Percentiles rank a stretch among this genome's conserved stretches.
These are phyloP conservation scores for Pocillopora meandrina DNA, from an alignment of 92 coral and sea anemone species.

Conservation along the genomic window DNA sequence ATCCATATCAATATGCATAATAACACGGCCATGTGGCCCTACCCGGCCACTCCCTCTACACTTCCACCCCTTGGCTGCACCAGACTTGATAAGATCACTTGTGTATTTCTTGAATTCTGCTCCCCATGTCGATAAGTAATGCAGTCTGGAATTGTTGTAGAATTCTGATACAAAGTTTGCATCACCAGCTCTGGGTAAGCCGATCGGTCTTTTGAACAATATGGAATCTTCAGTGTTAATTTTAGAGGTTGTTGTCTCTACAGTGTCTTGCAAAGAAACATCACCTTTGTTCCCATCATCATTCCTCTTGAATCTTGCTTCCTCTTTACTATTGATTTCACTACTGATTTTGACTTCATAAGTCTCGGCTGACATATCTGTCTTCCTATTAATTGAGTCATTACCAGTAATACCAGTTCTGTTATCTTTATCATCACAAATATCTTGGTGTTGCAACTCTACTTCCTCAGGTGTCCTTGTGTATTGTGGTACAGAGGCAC, in stretches of 20 bases:
- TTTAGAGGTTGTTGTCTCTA: conserved; percentile 11
- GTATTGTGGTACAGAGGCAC: neutral
- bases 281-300: neutral
- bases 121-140: conserved; percentile 94
- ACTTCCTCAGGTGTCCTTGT: conserved; percentile 1
- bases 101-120: conserved; percentile 92
- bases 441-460: neutral
- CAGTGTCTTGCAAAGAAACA: neutral
- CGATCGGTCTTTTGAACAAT: neutral
- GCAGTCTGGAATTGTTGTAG: conserved; percentile 92
- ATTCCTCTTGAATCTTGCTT: neutral
- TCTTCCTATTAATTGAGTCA: neutral
- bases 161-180: conserved; percentile 88
- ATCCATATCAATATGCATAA: conserved; percentile 99
- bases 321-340: neutral
- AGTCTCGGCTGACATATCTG: neutral
- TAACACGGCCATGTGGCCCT: conserved; percentile 62
- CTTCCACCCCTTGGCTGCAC: conserved; percentile 45
- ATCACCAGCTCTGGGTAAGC: conserved; percentile 83
- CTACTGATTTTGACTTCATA: neutral
- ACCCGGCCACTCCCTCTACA: conserved; percentile 45
- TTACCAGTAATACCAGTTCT: neutral
- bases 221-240: neutral
- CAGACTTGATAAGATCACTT: conserved; percentile 67
- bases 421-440: neutral